Evolutionary conservation across 1,140 invertebrate genomes (phyloP).

Genomic region (Asobara japonica): DNA sequence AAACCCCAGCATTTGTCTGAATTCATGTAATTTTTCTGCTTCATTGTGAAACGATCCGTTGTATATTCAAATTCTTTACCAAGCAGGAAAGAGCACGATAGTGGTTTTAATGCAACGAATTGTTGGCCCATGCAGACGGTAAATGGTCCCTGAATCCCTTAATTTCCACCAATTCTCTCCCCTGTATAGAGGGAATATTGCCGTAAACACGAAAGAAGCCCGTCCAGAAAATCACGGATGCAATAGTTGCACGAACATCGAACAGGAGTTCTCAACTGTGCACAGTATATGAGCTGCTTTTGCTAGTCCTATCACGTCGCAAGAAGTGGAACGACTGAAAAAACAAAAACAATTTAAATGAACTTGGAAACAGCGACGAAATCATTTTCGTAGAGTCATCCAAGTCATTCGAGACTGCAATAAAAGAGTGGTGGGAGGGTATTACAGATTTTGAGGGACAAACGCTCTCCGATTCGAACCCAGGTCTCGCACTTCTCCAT

Average conservation of each 20-base stretch:
- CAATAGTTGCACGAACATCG: background rate
- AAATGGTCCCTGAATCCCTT: constrained; percentile 12
- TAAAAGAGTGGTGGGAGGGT: too few species aligned
- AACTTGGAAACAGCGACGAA: background rate
- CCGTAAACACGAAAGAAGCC: constrained; percentile 8
- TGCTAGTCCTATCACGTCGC: background rate
- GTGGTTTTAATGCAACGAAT: background rate
- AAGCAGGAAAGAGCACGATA: background rate
- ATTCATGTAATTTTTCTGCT: constrained; percentile 16
- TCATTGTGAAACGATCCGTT: background rate
- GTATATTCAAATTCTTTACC: constrained; percentile 19
- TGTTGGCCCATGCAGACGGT: background rate
- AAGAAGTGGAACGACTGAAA: background rate
- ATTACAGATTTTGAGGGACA: too few species aligned
- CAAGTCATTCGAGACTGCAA: too few species aligned
- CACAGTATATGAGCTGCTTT: background rate
- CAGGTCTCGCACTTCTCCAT: too few species aligned
- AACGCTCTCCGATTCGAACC: too few species aligned
- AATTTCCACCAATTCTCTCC: constrained; percentile 4
- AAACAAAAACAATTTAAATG: background rate
- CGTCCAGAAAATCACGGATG: background rate
- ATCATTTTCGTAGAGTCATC: too few species aligned
- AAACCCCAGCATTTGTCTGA: background rate
- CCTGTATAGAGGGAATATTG: background rate
- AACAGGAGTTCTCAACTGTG: background rate